Conservation (phyloP, 2,888 invertebrate genomes). For the Emmelina monodactyla region DNA sequence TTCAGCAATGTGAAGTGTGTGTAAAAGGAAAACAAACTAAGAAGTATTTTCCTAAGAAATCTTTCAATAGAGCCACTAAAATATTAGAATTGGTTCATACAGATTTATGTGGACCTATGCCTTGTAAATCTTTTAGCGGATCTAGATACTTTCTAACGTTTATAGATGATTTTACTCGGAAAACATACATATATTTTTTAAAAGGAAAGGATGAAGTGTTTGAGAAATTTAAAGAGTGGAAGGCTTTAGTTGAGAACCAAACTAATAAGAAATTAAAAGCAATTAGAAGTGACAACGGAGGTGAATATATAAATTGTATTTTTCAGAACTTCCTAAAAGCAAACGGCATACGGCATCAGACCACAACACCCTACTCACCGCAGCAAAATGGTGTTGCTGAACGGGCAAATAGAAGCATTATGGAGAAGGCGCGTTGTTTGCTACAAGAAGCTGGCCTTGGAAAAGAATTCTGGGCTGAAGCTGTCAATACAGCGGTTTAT, state of each 20-base stretch:
- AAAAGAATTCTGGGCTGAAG: constrained; percentile 10
- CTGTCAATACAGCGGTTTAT: constrained; percentile 14
- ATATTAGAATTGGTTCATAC: constrained; percentile 3
- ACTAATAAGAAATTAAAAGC: constrained; percentile 8
- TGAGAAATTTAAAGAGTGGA: constrained; percentile 9
- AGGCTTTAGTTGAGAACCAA: constrained; percentile 5
- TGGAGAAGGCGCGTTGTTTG: constrained; percentile 12
- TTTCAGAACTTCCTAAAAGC: constrained; percentile 9
- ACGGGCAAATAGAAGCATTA: constrained; percentile 12
- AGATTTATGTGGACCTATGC: constrained; percentile 8
- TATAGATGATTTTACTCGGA: constrained; percentile 9
- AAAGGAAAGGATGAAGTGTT: constrained; percentile 9
- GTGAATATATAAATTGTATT: constrained; percentile 9
- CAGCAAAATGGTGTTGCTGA: constrained; percentile 26
- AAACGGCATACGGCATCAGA: constrained; percentile 18
- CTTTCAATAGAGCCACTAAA: constrained; percentile 3
- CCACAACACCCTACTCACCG: constrained; percentile 19
- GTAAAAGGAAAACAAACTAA: constrained; percentile 6
- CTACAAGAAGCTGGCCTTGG: constrained; percentile 6
- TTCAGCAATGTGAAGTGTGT: constrained; percentile 5
- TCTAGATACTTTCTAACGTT: constrained; percentile 6
- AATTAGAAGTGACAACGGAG: constrained; percentile 6
- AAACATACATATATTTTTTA: constrained; percentile 13
- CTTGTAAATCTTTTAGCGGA: background rate
- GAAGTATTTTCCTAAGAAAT: constrained; percentile 5